Percentiles rank a stretch among this genome's conserved stretches.
phyloP scores from a whole-genome alignment of 2,888 invertebrate genomes.

The Argyresthia goedartella region DNA sequence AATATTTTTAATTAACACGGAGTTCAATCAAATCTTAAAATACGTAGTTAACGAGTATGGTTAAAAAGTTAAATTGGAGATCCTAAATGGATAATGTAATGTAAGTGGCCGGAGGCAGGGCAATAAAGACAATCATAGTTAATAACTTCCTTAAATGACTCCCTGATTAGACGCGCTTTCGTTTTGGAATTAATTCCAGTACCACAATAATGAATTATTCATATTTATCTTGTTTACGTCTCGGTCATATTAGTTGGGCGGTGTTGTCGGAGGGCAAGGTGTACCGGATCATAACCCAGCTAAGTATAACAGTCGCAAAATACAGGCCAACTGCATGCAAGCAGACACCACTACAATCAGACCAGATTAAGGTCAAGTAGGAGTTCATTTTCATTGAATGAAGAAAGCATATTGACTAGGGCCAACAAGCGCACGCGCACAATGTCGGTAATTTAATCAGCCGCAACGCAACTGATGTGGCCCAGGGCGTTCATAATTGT shows the following conservation, averaged over 20 bases:
- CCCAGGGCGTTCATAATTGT: background rate
- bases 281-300: background rate
- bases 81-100: no score
- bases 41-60: background rate
- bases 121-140: background rate
- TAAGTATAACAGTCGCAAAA: slow-evolving; percentile 7
- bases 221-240: slow-evolving; percentile 27
- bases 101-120: no score
- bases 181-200: slow-evolving; percentile 24
- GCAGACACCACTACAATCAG: slow-evolving; percentile 11
- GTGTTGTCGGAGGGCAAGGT: background rate
- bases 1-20: background rate
- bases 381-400: slow-evolving; percentile 20
- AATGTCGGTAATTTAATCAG: background rate
- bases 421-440: background rate
- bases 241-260: slow-evolving; percentile 6
- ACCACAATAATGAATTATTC: slow-evolving; percentile 36
- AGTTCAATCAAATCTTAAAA: background rate
- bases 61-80: background rate
- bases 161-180: slow-evolving; percentile 38
- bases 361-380: slow-evolving; percentile 14
- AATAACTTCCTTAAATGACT: slow-evolving; percentile 5
- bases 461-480: background rate
- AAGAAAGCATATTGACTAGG: slow-evolving; percentile 12
- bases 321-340: slow-evolving; percentile 6